Percentiles rank a stretch among this genome's conserved stretches.
These are phyloP conservation scores for Mormyrus hasselquistii DNA, from an alignment of 2,797 vertebrate species.

Conservation along the genomic window DNA sequence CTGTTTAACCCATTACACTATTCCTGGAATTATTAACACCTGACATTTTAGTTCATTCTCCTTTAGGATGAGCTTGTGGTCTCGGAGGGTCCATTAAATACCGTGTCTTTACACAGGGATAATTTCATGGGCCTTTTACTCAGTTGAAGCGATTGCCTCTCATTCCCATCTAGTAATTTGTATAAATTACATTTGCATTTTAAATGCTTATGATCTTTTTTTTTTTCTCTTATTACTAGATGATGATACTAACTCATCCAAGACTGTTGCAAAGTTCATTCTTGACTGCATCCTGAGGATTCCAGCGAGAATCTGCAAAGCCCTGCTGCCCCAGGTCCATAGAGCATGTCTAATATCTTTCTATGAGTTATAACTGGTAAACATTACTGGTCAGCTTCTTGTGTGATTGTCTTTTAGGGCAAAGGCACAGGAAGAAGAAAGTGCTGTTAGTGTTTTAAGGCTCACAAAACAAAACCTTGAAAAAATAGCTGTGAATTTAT, in stretches of 20 bases:
- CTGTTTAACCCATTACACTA: background rate
- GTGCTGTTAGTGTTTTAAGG: background rate
- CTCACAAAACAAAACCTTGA: background rate
- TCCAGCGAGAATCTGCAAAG: conserved; percentile 58
- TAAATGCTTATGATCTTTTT: background rate
- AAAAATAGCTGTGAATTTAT: background rate
- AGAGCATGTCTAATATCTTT: background rate
- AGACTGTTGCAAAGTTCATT: conserved; percentile 55
- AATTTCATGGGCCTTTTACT: background rate
- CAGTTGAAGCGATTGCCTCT: background rate
- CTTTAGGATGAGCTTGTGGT: background rate
- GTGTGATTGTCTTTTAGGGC: background rate
- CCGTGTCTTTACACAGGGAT: background rate
- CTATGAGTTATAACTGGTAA: background rate
- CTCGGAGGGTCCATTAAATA: background rate
- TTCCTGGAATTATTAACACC: background rate
- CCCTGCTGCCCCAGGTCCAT: conserved; percentile 61
- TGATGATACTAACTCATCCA: conserved; percentile 50
- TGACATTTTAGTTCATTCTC: background rate
- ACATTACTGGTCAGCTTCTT: background rate
- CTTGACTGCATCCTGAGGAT: conserved; percentile 59
- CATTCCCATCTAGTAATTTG: background rate
- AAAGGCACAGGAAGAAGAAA: background rate
- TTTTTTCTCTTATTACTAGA: conserved; percentile 20
- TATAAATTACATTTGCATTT: background rate